These are phyloP conservation scores for Campoplex capitator DNA, from an alignment of 2,888 invertebrate species.

Conservation along the genomic window DNA sequence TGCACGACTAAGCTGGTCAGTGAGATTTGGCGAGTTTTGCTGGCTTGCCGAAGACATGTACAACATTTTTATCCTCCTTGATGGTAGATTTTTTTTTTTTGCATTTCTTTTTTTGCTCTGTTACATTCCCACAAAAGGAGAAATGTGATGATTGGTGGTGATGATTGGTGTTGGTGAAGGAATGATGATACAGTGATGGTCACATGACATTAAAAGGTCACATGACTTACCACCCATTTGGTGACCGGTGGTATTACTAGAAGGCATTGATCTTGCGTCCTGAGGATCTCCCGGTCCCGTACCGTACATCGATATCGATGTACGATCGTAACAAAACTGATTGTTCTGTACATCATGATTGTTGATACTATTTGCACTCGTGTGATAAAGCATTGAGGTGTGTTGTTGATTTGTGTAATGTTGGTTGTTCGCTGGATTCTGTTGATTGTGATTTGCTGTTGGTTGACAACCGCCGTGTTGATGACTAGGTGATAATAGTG, in stretches of 20 bases:
- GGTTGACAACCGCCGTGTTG: slow-evolving; percentile 84
- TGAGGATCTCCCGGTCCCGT: slow-evolving; percentile 82
- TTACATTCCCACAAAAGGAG: slow-evolving; percentile 50
- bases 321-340: slow-evolving; percentile 88
- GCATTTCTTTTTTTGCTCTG: slow-evolving; percentile 1
- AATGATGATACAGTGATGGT: slow-evolving; percentile 82
- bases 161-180: slow-evolving; percentile 65
- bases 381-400: slow-evolving; percentile 84
- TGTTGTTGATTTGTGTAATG: slow-evolving; percentile 77
- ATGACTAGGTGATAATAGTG: slow-evolving; percentile 86
- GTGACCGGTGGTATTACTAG: slow-evolving; percentile 84
- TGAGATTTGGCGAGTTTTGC: slow-evolving; percentile 25
- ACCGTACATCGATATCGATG: slow-evolving; percentile 84
- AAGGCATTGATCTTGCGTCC: slow-evolving; percentile 82
- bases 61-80: slow-evolving; percentile 26
- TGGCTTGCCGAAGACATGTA: slow-evolving; percentile 38
- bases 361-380: slow-evolving; percentile 84
- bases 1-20: slow-evolving; percentile 34
- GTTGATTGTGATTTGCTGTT: slow-evolving; percentile 85
- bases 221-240: slow-evolving; percentile 85
- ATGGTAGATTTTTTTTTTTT: slow-evolving; percentile 18
- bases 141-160: slow-evolving; percentile 56
- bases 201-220: slow-evolving; percentile 84
- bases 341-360: slow-evolving; percentile 86
- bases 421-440: slow-evolving; percentile 85